A percentile compares a stretch with the other conserved stretches of the same genome.
These are phyloP conservation scores for Synergus itoensis DNA, from an alignment of 2,888 invertebrate species.

Conservation along the genomic window DNA sequence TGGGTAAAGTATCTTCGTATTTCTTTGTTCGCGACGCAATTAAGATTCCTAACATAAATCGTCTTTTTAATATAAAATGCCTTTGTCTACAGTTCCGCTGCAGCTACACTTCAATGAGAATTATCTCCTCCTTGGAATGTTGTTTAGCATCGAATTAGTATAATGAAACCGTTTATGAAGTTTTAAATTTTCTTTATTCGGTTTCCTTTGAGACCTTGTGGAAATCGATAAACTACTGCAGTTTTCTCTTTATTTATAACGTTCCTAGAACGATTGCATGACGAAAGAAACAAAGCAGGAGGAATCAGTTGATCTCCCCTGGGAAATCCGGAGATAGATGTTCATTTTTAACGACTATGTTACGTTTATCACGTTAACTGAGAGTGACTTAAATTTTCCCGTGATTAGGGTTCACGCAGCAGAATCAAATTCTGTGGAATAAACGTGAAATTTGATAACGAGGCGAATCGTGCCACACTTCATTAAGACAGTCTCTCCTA, in stretches of 20 bases:
- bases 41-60: conserved; percentile 21
- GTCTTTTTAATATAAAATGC: conserved; percentile 23
- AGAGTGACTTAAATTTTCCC: no score
- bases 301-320: conserved; percentile 22
- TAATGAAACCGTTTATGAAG: not conserved
- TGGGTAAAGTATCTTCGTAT: conserved; percentile 28
- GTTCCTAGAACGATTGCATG: not conserved
- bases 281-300: not conserved
- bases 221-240: conserved; percentile 9
- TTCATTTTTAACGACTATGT: conserved; percentile 15
- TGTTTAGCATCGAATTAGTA: not conserved
- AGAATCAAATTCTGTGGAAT: not conserved
- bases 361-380: no score
- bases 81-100: not conserved
- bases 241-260: not conserved
- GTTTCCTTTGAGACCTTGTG: not conserved
- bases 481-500: conserved; percentile 12
- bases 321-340: conserved; percentile 14
- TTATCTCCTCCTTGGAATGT: not conserved
- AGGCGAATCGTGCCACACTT: conserved; percentile 3
- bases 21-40: conserved; percentile 2
- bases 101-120: conserved; percentile 6
- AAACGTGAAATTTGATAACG: conserved; percentile 25
- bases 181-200: not conserved
- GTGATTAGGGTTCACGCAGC: no score